Conservation (phyloP, 2,113 vertebrate species). For the Myodes glareolus region DNA sequence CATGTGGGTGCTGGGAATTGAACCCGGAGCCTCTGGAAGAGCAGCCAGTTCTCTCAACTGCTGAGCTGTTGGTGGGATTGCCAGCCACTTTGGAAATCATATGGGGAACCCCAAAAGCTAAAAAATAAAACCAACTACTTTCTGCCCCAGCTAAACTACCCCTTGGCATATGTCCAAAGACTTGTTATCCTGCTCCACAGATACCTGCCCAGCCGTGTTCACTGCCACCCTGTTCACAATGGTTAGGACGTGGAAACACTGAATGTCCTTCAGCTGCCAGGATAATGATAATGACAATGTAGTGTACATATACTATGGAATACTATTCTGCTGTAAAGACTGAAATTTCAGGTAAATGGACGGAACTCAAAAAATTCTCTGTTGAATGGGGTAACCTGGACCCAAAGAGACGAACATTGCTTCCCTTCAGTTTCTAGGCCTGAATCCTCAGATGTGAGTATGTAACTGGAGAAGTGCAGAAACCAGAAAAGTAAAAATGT, state of each 20-base stretch:
- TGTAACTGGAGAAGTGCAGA: not conserved
- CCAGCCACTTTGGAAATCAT: not conserved
- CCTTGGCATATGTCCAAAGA: not conserved
- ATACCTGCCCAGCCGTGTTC: not conserved
- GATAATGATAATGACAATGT: not conserved
- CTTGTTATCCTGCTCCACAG: not conserved
- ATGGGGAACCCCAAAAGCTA: not conserved
- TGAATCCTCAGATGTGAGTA: not conserved
- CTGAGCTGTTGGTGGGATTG: not conserved
- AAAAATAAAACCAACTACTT: not conserved
- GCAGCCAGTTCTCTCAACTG: no score
- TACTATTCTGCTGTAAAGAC: not conserved
- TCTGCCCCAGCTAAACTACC: not conserved
- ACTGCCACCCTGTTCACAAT: not conserved
- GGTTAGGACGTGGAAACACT: not conserved
- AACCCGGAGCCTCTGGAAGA: no score
- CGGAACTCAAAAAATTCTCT: not conserved
- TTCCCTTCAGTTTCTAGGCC: not conserved
- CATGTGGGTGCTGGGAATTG: no score
- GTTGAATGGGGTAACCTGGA: not conserved
- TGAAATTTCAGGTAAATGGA: not conserved
- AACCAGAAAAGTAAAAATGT: not conserved
- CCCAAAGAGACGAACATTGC: not conserved
- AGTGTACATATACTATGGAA: not conserved
- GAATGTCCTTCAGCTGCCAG: not conserved